Conservation (phyloP, 2,113 vertebrate species). For the Macroglossus sobrinus region DNA sequence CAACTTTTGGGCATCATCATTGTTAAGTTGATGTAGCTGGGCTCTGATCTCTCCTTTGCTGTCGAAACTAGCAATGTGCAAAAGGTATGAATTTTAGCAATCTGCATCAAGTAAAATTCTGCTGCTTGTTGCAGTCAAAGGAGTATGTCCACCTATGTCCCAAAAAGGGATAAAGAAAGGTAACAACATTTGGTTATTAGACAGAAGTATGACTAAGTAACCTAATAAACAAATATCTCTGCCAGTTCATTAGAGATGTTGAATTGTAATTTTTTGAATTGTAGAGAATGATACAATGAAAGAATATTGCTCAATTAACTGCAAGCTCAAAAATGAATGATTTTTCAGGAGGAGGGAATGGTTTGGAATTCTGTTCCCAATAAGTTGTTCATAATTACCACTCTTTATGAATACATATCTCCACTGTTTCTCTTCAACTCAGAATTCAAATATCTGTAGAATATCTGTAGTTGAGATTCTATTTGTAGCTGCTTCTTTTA, state of each 20-base stretch:
- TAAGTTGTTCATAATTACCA: not conserved
- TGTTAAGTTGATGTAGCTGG: slow-evolving; percentile 59
- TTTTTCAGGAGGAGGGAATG: not conserved
- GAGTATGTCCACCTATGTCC: slow-evolving; percentile 68
- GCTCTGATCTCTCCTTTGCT: slow-evolving; percentile 61
- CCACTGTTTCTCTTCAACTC: not conserved
- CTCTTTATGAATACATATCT: not conserved
- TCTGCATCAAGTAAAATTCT: slow-evolving; percentile 77
- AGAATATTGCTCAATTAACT: not conserved
- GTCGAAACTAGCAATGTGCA: slow-evolving; percentile 77
- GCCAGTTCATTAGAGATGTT: not conserved
- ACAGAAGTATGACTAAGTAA: not conserved
- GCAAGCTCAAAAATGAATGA: not conserved
- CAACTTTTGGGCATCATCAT: slow-evolving; percentile 35
- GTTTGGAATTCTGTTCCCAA: not conserved
- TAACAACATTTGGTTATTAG: not conserved
- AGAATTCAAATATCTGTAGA: not conserved
- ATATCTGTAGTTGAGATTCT: not conserved
- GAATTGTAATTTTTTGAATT: not conserved
- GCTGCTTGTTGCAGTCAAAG: slow-evolving; percentile 74
- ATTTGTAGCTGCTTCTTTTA: not conserved
- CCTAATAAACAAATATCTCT: not conserved
- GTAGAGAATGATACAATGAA: not conserved
- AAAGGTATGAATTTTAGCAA: slow-evolving; percentile 73
- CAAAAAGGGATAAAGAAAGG: not conserved